Evolutionary conservation across 2,113 vertebrate genomes (phyloP).

Genomic region (Pituophis catenifer): DNA sequence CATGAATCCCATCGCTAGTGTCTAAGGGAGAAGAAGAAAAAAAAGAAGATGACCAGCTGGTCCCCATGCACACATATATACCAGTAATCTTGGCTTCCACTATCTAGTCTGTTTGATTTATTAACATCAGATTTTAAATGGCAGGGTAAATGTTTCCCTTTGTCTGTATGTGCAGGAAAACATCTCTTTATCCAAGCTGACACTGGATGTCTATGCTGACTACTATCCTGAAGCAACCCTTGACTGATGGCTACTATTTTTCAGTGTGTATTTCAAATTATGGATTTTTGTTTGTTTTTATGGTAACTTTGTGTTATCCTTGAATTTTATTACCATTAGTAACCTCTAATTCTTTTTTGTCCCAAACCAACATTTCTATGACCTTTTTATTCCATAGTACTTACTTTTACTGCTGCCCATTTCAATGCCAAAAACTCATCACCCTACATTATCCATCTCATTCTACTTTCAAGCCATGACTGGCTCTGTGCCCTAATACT

Average conservation of each 20-base stretch:
- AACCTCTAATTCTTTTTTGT: neutral
- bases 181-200: neutral
- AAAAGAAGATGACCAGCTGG: neutral
- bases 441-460: neutral
- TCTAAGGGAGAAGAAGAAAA: conserved; percentile 69
- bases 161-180: neutral
- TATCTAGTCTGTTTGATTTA: neutral
- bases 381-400: neutral
- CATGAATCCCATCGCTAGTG: conserved; percentile 88
- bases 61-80: neutral
- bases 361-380: neutral
- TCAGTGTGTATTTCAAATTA: neutral
- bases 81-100: neutral
- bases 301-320: neutral
- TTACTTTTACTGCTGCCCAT: neutral
- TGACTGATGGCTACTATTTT: neutral
- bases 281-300: neutral
- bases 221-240: neutral
- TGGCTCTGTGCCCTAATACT: neutral
- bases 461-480: neutral
- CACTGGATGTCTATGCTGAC: neutral
- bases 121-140: neutral
- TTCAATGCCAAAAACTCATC: neutral
- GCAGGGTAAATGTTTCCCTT: neutral
- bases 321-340: neutral